Evolutionary conservation across 2,888 invertebrate species (phyloP).

Genomic region (Nomada goodeniana): DNA sequence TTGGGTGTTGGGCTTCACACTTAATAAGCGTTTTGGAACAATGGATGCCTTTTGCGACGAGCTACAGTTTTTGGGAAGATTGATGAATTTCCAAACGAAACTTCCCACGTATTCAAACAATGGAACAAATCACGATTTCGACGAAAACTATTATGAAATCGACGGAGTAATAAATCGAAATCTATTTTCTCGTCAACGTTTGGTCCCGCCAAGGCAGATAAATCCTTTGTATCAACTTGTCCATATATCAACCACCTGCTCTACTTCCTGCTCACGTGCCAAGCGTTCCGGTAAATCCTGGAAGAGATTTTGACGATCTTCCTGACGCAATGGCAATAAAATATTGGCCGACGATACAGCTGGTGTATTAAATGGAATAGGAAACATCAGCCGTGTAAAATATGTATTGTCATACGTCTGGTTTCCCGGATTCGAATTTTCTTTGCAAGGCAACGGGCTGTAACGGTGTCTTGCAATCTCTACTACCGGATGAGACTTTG

Average conservation of each 20-base stretch:
- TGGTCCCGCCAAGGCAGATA: neutral
- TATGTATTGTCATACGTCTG: neutral
- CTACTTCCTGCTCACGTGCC: constrained; percentile 19
- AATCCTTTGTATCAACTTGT: constrained; percentile 13
- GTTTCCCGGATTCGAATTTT: neutral
- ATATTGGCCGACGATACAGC: constrained; percentile 13
- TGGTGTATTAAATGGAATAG: constrained; percentile 19
- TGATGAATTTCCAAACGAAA: neutral
- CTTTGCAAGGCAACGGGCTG: constrained; percentile 1
- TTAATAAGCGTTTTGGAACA: neutral
- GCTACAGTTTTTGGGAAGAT: neutral
- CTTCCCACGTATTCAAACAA: neutral
- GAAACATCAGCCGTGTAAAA: neutral
- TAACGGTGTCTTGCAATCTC: constrained; percentile 6
- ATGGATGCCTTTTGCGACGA: neutral
- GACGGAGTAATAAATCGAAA: neutral
- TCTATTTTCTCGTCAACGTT: constrained; percentile 11
- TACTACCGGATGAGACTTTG: neutral
- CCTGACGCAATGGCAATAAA: constrained; percentile 28
- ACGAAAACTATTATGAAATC: neutral
- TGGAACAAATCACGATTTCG: neutral
- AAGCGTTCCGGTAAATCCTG: constrained; percentile 18
- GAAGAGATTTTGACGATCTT: constrained; percentile 40
- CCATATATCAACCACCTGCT: neutral
- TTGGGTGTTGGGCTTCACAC: neutral